Evolutionary conservation across 1,140 invertebrate species (phyloP), one percentile per base, ranked within the genome.

Genomic region (Drosophila pandora): DNA sequence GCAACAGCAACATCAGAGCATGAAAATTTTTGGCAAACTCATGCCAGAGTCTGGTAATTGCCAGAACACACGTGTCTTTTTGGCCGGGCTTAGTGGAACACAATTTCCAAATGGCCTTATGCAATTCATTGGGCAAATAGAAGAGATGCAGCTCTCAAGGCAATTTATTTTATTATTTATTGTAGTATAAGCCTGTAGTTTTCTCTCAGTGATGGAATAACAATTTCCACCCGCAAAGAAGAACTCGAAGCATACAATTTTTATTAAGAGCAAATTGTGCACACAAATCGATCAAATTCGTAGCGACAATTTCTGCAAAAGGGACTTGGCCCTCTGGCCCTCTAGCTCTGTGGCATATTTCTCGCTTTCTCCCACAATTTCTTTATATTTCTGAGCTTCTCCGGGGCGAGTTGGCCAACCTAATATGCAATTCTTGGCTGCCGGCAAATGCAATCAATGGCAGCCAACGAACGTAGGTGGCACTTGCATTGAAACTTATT

Each of bases 391-490:
- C 37, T n/a, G 49, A 52, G 32, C 28, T 23, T 21, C 47, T 37
- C n/a, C 17, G 2, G 54, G 52, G 17, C 59, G 71, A 56, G 49
- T 63, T 56, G 58, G 64, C 12, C 49, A 23, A 39, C 60, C 79
- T 57, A 61, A 79, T 79, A 67, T 79, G 76, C 75, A 56, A 59
- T 75, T 70, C 55, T 13, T 39, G 77, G 41, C 58, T 52, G 41
- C 58, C 53, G 55, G 72, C 49, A 74, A 80, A 75, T 80, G 77
- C 77, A 80, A 83, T 84, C 64, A 76, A 76, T 52, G 28, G 13
- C 17, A 30, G 3, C 17, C 17, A 17, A 10, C 2, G 48, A 39
- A 9, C 21, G 12, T 9, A 53, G 21, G 69, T 55, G 72, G 49
- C 53, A 80, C 69, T 57, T 65, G 77, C 78, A 63, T 53, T 67